Evolutionary conservation across 64 coral and sea anemone genomes (phyloP).

Genomic region (Stichodactyla helianthus): DNA sequence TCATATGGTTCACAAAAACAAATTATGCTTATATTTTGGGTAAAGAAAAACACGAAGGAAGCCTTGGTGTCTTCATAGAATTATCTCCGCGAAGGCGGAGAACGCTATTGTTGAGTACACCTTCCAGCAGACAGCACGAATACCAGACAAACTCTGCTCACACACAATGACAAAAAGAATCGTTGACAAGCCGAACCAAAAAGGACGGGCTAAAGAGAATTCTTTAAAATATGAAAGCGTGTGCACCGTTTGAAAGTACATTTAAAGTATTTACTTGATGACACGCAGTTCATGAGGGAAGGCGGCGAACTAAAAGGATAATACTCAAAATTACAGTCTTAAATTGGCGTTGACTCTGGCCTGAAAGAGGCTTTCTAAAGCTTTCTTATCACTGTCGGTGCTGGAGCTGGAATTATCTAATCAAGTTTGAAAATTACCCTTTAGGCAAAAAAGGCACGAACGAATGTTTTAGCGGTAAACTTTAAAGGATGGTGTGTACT

Average conservation of each 20-base stretch:
- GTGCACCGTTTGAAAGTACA: neutral
- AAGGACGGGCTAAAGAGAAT: neutral
- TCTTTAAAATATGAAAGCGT: neutral
- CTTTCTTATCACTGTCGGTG: conserved; percentile 2
- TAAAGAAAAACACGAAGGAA: neutral
- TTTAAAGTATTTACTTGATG: neutral
- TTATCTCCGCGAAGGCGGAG: conserved; percentile 13
- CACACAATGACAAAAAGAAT: neutral
- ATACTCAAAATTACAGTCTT: neutral
- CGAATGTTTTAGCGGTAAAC: conserved; percentile 27
- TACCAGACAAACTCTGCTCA: neutral
- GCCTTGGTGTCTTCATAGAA: neutral
- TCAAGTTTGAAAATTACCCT: conserved; percentile 9
- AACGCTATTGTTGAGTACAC: neutral
- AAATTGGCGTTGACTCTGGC: conserved; percentile 12
- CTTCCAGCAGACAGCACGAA: neutral
- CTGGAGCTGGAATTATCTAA: conserved; percentile 19
- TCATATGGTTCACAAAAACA: neutral
- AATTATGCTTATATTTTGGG: neutral
- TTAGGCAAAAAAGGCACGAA: conserved; percentile 1
- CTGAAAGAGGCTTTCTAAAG: neutral
- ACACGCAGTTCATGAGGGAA: neutral
- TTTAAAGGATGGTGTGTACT: neutral
- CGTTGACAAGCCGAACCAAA: neutral
- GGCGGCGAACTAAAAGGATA: conserved; percentile 20